These are phyloP conservation scores for Athene noctua DNA, from an alignment of 2,113 vertebrate species.

Conservation along the genomic window DNA sequence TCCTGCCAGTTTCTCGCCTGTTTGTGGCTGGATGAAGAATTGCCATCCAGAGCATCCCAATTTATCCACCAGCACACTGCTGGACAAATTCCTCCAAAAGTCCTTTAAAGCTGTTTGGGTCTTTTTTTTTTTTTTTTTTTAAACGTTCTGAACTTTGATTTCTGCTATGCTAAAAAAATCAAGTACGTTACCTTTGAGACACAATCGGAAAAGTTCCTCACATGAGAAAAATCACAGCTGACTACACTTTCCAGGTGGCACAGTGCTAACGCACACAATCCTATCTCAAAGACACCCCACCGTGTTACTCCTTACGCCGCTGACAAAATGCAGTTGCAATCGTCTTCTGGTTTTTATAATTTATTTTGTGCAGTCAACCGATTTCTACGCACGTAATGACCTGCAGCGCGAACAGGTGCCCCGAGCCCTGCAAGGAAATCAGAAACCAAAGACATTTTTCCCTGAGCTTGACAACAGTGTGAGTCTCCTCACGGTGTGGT, in stretches of 20 bases:
- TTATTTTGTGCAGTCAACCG: accelerated
- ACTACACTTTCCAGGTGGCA: not conserved
- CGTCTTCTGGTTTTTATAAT: accelerated
- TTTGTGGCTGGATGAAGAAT: not conserved
- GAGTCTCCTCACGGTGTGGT: accelerated
- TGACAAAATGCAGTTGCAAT: accelerated
- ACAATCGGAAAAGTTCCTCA: not conserved
- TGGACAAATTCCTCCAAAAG: not conserved
- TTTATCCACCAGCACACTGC: not conserved
- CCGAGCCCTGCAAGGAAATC: not conserved
- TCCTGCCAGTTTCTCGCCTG: not conserved
- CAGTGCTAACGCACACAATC: not conserved
- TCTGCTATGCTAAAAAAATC: not conserved
- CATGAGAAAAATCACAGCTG: not conserved
- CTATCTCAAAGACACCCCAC: accelerated
- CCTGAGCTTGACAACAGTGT: accelerated
- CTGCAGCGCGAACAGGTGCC: accelerated
- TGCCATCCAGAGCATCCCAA: not conserved
- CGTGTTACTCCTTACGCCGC: accelerated
- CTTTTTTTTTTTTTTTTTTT: too few species aligned
- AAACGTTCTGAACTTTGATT: not conserved
- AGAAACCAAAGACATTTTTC: not conserved
- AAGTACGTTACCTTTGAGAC: not conserved
- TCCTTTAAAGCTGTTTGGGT: too few species aligned
- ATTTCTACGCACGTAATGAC: accelerated